Evolutionary conservation across 2,888 invertebrate species (phyloP).

Genomic region (Lasioglossum oenotherae): DNA sequence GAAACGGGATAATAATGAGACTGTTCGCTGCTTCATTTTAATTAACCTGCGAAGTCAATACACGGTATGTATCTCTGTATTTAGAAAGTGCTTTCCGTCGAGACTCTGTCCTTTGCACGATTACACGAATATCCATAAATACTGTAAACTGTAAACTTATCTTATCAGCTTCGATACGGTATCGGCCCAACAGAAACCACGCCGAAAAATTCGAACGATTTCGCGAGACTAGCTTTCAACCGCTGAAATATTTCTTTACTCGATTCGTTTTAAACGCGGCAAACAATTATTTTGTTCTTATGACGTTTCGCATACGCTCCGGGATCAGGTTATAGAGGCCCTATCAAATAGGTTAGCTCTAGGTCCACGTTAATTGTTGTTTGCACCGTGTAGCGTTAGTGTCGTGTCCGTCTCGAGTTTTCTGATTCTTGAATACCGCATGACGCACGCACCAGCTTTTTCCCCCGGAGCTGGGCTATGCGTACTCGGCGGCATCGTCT

Average conservation of each 20-base stretch:
- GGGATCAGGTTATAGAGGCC: background rate
- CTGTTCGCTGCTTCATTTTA: background rate
- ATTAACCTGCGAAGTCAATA: background rate
- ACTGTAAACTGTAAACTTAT: conserved; percentile 32
- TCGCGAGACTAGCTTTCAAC: background rate
- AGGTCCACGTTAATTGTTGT: background rate
- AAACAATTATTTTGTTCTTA: background rate
- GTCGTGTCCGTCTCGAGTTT: background rate
- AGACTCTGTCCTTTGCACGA: conserved; percentile 4
- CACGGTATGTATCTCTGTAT: background rate
- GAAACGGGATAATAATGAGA: background rate
- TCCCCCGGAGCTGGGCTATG: background rate
- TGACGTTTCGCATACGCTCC: background rate
- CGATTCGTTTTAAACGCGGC: background rate
- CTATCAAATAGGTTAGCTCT: background rate
- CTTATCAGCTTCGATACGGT: conserved; percentile 45
- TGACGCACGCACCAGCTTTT: background rate
- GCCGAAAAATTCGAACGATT: background rate
- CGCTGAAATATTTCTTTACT: background rate
- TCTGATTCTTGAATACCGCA: background rate
- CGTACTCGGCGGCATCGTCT: background rate
- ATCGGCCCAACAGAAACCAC: conserved; percentile 17
- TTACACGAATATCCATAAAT: conserved; percentile 33
- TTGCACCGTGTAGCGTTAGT: background rate
- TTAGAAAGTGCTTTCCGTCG: background rate